These are phyloP conservation scores for Xiphophorus birchmanni DNA, from an alignment of 2,797 vertebrate species.

Conservation along the genomic window DNA sequence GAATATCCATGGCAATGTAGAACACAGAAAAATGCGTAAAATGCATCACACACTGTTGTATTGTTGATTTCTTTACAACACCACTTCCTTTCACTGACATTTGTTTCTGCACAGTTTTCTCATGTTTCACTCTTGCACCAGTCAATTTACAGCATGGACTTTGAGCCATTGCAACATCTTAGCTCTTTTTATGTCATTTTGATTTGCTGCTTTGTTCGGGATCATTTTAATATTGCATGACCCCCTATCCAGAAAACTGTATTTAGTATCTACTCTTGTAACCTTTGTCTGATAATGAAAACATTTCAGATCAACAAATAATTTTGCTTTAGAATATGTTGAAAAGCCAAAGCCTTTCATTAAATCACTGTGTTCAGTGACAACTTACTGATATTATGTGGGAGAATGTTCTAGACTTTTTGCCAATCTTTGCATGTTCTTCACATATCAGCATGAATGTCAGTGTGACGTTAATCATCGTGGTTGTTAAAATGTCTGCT, in stretches of 20 bases:
- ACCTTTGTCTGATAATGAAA: background rate
- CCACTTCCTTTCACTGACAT: background rate
- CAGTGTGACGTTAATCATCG: conserved; percentile 24
- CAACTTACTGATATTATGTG: background rate
- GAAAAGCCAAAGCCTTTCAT: background rate
- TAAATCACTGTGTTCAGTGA: background rate
- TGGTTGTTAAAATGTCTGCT: conserved; percentile 13
- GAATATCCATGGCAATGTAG: background rate
- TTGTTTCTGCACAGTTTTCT: background rate
- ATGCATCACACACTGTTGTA: background rate
- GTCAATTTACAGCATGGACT: background rate
- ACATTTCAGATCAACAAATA: background rate
- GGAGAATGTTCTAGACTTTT: background rate
- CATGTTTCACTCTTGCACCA: background rate
- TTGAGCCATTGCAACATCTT: background rate
- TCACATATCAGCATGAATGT: conserved; percentile 10
- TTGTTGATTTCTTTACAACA: background rate
- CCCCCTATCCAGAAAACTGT: background rate
- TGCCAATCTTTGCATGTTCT: background rate
- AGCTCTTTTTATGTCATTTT: background rate
- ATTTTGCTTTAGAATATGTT: background rate
- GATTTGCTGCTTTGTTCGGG: background rate
- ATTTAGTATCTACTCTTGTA: background rate
- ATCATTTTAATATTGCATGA: background rate
- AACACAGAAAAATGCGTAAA: background rate